Evolutionary conservation across 2,888 invertebrate genomes (phyloP).

Genomic region (Amiota minor): DNA sequence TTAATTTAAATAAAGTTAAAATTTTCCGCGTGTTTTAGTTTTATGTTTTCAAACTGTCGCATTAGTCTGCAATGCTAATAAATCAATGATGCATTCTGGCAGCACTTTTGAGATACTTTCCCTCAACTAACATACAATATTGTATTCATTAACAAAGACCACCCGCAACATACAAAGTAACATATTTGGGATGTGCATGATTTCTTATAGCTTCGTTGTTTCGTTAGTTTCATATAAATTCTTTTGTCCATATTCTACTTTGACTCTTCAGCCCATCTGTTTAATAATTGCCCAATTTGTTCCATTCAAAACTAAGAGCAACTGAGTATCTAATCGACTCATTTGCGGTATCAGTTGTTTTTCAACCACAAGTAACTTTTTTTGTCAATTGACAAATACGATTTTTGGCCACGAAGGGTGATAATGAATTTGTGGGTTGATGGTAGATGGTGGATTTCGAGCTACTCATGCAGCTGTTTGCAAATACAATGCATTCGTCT

Average conservation of each 20-base stretch:
- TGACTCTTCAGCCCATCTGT: background rate
- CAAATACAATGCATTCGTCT: no score
- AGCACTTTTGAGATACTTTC: no score
- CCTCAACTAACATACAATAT: no score
- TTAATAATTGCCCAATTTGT: conserved; percentile 12
- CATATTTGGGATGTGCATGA: no score
- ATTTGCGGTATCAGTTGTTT: background rate
- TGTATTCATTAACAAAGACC: no score
- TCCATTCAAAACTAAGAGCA: background rate
- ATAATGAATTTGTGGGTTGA: no score
- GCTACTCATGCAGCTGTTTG: no score
- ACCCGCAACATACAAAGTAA: no score
- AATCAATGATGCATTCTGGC: background rate
- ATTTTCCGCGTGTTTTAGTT: background rate
- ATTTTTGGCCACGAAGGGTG: background rate
- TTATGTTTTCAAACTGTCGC: conserved; percentile 62
- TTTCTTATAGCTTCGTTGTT: no score
- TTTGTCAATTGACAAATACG: conserved; percentile 1
- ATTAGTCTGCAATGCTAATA: conserved; percentile 48
- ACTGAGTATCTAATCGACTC: background rate
- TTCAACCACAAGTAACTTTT: background rate
- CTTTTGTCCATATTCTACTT: background rate
- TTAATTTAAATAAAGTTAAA: background rate
- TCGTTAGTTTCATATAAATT: background rate
- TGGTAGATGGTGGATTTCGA: no score